Evolutionary conservation across 2,113 vertebrate genomes (phyloP).

Genomic region (Cepphus grylle): DNA sequence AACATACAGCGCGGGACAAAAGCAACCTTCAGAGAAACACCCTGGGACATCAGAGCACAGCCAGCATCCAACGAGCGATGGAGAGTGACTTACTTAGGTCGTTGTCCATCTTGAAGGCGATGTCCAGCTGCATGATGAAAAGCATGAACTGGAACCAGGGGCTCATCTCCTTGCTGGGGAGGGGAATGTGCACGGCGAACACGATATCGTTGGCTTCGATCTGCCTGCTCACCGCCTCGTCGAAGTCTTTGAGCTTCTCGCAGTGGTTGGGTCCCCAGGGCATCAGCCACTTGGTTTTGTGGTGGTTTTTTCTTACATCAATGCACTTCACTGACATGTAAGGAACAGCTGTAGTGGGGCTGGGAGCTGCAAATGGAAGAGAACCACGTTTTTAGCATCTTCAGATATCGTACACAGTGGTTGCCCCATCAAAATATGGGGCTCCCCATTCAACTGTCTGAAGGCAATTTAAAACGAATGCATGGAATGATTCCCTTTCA

Average conservation of each 20-base stretch:
- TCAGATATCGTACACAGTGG: background rate
- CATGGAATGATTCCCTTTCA: background rate
- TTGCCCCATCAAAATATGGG: background rate
- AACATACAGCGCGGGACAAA: accelerated
- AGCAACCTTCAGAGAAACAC: no score
- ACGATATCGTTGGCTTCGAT: slow-evolving; percentile 96
- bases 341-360: slow-evolving; percentile 83
- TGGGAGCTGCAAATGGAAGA: slow-evolving; percentile 79
- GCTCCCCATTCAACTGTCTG: background rate
- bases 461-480: background rate
- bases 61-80: accelerated
- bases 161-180: slow-evolving; percentile 90
- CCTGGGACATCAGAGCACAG: accelerated
- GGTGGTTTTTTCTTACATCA: slow-evolving; percentile 80
- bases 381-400: background rate
- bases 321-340: slow-evolving; percentile 91
- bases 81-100: slow-evolving; percentile 85
- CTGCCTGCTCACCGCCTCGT: slow-evolving; percentile 85
- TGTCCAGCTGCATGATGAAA: slow-evolving; percentile 93
- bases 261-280: slow-evolving; percentile 91
- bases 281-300: slow-evolving; percentile 86
- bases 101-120: slow-evolving; percentile 90
- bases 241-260: slow-evolving; percentile 84
- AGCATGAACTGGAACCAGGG: slow-evolving; percentile 99
- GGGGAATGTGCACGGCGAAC: slow-evolving; percentile 89